These are phyloP conservation scores for Sesia bembeciformis DNA, from an alignment of 2,888 invertebrate species.

Conservation along the genomic window DNA sequence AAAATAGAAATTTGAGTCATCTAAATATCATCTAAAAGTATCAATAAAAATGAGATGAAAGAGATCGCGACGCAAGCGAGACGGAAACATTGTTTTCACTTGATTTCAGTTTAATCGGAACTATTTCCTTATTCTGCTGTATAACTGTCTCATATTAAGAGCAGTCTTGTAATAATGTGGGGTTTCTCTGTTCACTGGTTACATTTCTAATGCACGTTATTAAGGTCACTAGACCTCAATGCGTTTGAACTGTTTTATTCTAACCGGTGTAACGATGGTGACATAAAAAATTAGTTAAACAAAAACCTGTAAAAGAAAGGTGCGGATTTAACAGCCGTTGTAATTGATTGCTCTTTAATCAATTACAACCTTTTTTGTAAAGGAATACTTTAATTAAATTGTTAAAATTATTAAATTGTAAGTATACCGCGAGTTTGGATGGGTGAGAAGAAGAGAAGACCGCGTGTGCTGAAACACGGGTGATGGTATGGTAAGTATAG, in stretches of 20 bases:
- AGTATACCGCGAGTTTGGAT: no score
- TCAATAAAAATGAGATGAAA: background rate
- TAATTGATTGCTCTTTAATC: no score
- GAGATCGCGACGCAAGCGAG: background rate
- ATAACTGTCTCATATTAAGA: background rate
- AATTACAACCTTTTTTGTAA: no score
- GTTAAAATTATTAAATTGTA: no score
- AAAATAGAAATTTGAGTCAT: background rate
- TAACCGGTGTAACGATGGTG: no score
- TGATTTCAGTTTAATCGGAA: constrained; percentile 6
- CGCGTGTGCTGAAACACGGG: no score
- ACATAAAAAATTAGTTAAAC: no score
- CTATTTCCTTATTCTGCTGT: background rate
- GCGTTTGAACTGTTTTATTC: background rate
- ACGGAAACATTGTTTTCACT: background rate
- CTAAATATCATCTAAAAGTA: background rate
- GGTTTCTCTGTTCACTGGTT: constrained; percentile 31
- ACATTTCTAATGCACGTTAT: constrained; percentile 45
- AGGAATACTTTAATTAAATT: no score
- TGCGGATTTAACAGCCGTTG: no score
- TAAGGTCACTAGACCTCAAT: constrained; percentile 35
- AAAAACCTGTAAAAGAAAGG: no score
- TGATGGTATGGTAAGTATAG: no score
- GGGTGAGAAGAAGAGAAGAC: no score
- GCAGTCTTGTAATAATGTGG: constrained; percentile 1